Evolutionary conservation across 2,113 vertebrate genomes (phyloP), one percentile per base, ranked within the genome.

Genomic region (Corythornis vintsioides): DNA sequence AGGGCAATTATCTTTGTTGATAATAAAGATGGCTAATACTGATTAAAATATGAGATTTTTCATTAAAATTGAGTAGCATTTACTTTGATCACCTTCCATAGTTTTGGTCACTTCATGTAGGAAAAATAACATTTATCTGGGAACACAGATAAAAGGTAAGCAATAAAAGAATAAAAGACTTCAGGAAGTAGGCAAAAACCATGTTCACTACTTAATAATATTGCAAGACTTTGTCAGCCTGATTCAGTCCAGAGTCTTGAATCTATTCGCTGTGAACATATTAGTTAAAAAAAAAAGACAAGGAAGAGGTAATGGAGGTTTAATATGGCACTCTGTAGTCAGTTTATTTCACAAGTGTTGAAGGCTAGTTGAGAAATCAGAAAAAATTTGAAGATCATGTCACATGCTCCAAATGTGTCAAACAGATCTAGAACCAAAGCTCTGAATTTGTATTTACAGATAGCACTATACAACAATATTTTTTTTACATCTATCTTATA

Each of bases 271-370:
- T 89, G 92, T 80, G 93, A 95, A 95, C 43, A 89, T 71, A 89
- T 63, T 77, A 91, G 93, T 89, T 95, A 92, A 95, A 95, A 95
- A 95, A 33, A 95, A 94, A 92, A 89, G 84, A 85, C n/a, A 35
- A 48, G 31, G 22, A 75, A 75, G 61, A 94, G 63, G 83, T 75
- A 94, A 88, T 63, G 65, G 90, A 95, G 85, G 71, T 95, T 84
- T 86, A 94, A 94, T 93, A 91, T 66, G 89, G 93, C 94, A 95
- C 69, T 77, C 79, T 56, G 67, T 59, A 95, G 85, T 94, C 93
- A 95, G 85, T 96, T 95, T 95, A 76, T 95, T 94, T 95, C 90
- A 89, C 85, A 96, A 95, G 94, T 96, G 94, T 96, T 95, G 94
- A 96, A 96, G 93, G 90, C 92, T 91, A 92, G 91, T 88, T 73